phyloP scores from a whole-genome alignment of 2,888 invertebrate species.

The Synanthedon myopaeformis region DNA sequence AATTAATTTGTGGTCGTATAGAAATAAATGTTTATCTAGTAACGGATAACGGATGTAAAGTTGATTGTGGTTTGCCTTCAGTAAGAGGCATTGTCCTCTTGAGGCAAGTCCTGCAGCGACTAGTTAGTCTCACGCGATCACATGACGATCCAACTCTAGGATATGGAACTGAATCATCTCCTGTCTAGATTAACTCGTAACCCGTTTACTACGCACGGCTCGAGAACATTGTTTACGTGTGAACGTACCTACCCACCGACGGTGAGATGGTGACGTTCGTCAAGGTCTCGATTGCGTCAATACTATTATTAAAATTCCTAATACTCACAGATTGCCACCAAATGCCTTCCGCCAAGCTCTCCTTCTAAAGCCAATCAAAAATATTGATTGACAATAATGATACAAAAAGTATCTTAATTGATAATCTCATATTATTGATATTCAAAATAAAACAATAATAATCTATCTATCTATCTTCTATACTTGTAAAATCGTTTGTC shows the following conservation, averaged over 20 bases:
- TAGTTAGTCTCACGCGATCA: slow-evolving; percentile 12
- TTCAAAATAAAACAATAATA: too few relatives aligned
- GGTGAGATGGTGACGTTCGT: slow-evolving; percentile 19
- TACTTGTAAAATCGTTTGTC: too few relatives aligned
- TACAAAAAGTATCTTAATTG: too few relatives aligned
- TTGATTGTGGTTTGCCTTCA: slow-evolving; percentile 4
- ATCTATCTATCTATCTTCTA: too few relatives aligned
- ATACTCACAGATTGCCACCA: not conserved
- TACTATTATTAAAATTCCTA: slow-evolving; percentile 12
- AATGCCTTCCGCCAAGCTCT: not conserved
- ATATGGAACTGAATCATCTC: slow-evolving; percentile 16
- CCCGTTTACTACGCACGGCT: slow-evolving; percentile 24
- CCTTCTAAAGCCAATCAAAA: too few relatives aligned
- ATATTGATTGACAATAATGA: too few relatives aligned
- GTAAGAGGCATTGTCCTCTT: slow-evolving; percentile 19
- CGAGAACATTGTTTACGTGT: slow-evolving; percentile 43
- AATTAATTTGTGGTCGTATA: too few relatives aligned
- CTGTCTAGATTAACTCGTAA: slow-evolving; percentile 21
- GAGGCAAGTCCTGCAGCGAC: slow-evolving; percentile 7
- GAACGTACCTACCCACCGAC: slow-evolving; percentile 25
- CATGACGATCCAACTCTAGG: slow-evolving; percentile 34
- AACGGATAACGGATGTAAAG: slow-evolving; percentile 3
- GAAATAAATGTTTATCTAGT: not conserved
- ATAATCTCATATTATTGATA: too few relatives aligned
- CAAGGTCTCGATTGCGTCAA: slow-evolving; percentile 43